Evolutionary conservation across 2,797 vertebrate genomes (phyloP).

Genomic region (Alca torda): DNA sequence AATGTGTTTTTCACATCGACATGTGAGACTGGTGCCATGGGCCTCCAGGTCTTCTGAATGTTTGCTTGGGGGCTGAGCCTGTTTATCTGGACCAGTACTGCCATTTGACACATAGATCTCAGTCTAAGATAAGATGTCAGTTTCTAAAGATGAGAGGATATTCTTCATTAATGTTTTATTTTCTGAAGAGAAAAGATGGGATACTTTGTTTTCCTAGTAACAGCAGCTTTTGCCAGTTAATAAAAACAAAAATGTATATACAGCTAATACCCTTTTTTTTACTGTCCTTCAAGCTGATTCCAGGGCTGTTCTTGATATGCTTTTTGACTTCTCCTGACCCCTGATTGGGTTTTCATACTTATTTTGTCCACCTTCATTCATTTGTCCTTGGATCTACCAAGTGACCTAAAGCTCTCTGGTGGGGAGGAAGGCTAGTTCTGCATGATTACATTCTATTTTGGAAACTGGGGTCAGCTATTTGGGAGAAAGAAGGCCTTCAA

Average conservation of each 20-base stretch:
- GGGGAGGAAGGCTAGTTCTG: not conserved
- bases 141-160: not conserved
- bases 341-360: not conserved
- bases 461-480: not conserved
- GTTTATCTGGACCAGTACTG: not conserved
- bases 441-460: not conserved
- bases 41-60: not conserved
- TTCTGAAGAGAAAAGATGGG: not conserved
- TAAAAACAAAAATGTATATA: not conserved
- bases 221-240: not conserved
- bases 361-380: not conserved
- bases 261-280: not conserved
- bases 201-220: not conserved
- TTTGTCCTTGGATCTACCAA: not conserved
- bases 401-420: not conserved
- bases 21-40: not conserved
- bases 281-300: not conserved
- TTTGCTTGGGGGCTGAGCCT: not conserved
- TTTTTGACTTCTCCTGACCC: not conserved
- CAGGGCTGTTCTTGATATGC: not conserved
- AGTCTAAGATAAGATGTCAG: not conserved
- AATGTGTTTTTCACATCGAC: not conserved
- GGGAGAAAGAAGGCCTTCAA: not conserved
- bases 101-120: not conserved
- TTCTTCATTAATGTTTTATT: not conserved